A percentile compares a stretch with the other conserved stretches of the same genome.
Evolutionary conservation across 92 coral and sea anemone genomes (phyloP).

Genomic region (Phenganax marumi): DNA sequence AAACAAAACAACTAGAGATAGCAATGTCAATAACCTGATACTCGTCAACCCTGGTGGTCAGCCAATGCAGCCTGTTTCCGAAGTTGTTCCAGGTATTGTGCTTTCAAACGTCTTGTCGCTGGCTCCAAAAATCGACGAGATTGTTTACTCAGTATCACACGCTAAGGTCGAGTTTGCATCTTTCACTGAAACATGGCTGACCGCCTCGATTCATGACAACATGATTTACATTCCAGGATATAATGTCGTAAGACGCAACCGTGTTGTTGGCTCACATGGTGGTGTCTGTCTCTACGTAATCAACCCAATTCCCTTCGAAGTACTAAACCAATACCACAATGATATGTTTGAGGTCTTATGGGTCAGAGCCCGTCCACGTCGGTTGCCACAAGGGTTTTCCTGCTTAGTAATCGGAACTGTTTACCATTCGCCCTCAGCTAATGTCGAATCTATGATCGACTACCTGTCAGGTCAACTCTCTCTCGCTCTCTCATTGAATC

Average conservation of each 20-base stretch:
- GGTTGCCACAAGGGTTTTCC: slow-evolving; percentile 2
- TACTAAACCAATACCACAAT: too few relatives aligned
- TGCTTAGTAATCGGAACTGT: slow-evolving; percentile 4
- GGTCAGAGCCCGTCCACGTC: slow-evolving; percentile 14
- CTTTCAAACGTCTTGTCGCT: too few relatives aligned
- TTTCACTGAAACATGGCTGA: background rate
- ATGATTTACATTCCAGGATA: background rate
- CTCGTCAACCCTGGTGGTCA: too few relatives aligned
- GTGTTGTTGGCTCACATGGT: background rate
- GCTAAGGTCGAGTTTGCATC: background rate
- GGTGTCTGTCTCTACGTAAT: background rate
- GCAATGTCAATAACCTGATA: too few relatives aligned
- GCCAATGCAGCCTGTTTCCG: too few relatives aligned
- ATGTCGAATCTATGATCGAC: slow-evolving; percentile 19
- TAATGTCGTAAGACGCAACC: background rate
- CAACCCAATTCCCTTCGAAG: background rate
- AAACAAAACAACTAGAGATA: too few relatives aligned
- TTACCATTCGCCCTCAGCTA: slow-evolving; percentile 7
- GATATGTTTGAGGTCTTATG: too few relatives aligned
- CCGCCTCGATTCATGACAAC: too few relatives aligned
- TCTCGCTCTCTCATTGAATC: slow-evolving; percentile 16
- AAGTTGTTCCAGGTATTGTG: background rate
- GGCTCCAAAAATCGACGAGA: background rate
- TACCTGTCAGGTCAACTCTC: background rate
- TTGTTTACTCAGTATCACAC: background rate